Evolutionary conservation across 2,888 invertebrate genomes (phyloP).

Genomic region (Tethea ocularis): DNA sequence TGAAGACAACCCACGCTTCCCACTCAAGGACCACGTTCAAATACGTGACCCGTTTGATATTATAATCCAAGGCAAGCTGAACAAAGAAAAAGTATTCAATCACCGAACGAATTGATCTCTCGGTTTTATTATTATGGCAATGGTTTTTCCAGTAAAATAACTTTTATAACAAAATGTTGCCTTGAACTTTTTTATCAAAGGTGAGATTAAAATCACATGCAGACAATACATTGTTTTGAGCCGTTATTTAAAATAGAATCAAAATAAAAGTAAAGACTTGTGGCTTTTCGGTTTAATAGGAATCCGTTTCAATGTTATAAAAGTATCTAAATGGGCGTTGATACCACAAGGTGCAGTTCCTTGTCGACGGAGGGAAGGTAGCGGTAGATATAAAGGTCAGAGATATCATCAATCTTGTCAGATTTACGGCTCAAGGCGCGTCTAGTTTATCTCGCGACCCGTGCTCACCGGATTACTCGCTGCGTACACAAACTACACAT

Average conservation of each 20-base stretch:
- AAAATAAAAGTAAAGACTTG: not conserved
- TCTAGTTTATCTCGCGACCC: conserved; percentile 62
- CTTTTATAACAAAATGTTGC: not conserved
- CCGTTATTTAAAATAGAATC: not conserved
- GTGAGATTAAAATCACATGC: not conserved
- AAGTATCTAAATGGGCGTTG: conserved; percentile 15
- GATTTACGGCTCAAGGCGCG: conserved; percentile 62
- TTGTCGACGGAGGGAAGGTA: conserved; percentile 38
- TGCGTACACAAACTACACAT: conserved; percentile 7
- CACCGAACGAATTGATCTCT: conserved; percentile 17
- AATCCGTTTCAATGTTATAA: conserved; percentile 12
- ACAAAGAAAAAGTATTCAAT: conserved; percentile 34
- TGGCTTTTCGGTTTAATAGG: not conserved
- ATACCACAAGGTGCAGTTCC: conserved; percentile 40
- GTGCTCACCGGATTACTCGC: conserved; percentile 46
- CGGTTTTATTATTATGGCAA: not conserved
- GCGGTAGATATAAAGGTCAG: conserved; percentile 53
- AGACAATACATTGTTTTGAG: not conserved
- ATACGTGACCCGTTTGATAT: conserved; percentile 43
- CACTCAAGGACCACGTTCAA: not conserved
- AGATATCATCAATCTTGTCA: conserved; percentile 69
- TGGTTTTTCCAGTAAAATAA: not conserved
- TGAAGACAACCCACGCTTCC: conserved; percentile 33
- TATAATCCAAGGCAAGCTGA: conserved; percentile 26
- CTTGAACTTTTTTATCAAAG: not conserved